phyloP scores from a whole-genome alignment of 2,797 vertebrate species.

The Menidia menidia region DNA sequence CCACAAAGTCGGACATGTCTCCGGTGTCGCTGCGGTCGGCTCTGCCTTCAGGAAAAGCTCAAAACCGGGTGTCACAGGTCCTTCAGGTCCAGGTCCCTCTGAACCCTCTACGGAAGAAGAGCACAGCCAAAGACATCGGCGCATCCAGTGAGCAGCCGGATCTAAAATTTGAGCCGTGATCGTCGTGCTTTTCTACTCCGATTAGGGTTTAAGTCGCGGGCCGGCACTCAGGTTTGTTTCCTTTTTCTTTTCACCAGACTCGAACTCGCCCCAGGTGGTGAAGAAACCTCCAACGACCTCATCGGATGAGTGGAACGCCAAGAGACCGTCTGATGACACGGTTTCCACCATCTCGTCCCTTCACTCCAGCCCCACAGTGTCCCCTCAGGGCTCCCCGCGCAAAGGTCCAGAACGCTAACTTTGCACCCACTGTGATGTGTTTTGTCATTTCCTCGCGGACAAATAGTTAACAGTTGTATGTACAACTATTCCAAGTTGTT shows the following conservation, averaged over 20 bases:
- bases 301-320: slow-evolving; percentile 85
- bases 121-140: slow-evolving; percentile 86
- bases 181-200: neutral
- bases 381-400: slow-evolving; percentile 91
- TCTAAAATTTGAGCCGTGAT: neutral
- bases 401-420: slow-evolving; percentile 81
- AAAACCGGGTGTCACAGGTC: slow-evolving; percentile 93
- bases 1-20: slow-evolving; percentile 92
- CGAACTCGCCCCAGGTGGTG: slow-evolving; percentile 84
- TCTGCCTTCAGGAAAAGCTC: slow-evolving; percentile 84
- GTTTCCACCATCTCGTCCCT: slow-evolving; percentile 88
- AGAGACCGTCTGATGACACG: slow-evolving; percentile 88
- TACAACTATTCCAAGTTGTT: neutral
- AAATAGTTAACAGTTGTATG: neutral
- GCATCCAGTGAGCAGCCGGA: slow-evolving; percentile 81
- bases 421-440: neutral
- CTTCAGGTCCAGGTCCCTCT: slow-evolving; percentile 93
- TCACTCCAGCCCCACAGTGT: slow-evolving; percentile 91
- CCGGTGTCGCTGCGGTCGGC: slow-evolving; percentile 89
- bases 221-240: neutral
- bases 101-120: slow-evolving; percentile 91
- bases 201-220: neutral
- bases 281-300: slow-evolving; percentile 83
- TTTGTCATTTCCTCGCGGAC: neutral
- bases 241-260: slow-evolving; percentile 60